Conservation (phyloP, 2,113 vertebrate species). For the Tachysurus vachellii region DNA sequence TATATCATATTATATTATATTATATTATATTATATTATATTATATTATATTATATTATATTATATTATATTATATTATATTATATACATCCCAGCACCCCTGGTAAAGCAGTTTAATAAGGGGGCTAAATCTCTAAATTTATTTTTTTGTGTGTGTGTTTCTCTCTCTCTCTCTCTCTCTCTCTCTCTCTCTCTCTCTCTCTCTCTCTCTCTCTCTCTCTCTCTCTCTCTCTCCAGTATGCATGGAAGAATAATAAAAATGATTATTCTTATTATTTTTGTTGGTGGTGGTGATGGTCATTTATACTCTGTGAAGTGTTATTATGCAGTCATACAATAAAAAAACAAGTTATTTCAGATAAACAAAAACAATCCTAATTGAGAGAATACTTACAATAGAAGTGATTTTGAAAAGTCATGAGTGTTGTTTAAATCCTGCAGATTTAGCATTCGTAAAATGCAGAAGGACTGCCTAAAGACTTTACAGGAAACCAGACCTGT, state of each 20-base stretch:
- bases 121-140: too few species aligned
- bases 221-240: too few species aligned
- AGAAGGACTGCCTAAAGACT: not conserved
- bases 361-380: not conserved
- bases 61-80: not conserved
- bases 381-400: not conserved
- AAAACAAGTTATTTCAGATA: not conserved
- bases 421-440: not conserved
- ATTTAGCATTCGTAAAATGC: not conserved
- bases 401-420: not conserved
- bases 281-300: not conserved
- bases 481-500: not conserved
- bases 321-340: not conserved
- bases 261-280: not conserved
- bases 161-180: too few species aligned
- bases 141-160: too few species aligned
- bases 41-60: conserved; percentile 6
- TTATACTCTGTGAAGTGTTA: not conserved
- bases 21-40: not conserved
- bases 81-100: not conserved
- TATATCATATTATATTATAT: not conserved
- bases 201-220: too few species aligned
- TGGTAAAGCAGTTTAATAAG: not conserved
- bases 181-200: too few species aligned
- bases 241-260: not conserved